phyloP scores from a whole-genome alignment of 1,140 invertebrate genomes.

The Mactra quadrangularis region DNA sequence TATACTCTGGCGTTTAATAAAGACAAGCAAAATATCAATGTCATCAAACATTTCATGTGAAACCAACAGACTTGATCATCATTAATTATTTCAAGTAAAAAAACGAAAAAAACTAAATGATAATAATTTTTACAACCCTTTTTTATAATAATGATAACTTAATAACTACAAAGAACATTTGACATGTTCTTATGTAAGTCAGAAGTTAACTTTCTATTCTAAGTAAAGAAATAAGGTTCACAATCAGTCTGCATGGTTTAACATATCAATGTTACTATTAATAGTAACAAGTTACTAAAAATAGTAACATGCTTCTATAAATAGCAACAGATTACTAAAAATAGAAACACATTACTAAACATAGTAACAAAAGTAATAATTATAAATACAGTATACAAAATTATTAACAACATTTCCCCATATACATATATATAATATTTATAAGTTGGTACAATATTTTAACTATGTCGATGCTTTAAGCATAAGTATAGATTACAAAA shows the following conservation, averaged over 20 bases:
- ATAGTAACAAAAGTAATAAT: constrained; percentile 6
- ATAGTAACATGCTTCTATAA: not conserved
- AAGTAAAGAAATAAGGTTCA: not conserved
- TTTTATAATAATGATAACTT: not conserved
- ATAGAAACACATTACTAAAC: not conserved
- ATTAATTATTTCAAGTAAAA: too few species aligned
- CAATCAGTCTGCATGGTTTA: not conserved
- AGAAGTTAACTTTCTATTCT: not conserved
- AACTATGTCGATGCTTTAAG: constrained; percentile 18
- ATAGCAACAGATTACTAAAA: not conserved
- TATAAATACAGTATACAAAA: constrained; percentile 20
- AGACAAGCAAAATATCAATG: too few species aligned
- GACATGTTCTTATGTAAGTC: not conserved
- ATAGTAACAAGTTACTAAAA: not conserved
- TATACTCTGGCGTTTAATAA: constrained; percentile 36
- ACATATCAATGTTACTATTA: not conserved
- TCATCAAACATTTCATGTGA: constrained; percentile 24
- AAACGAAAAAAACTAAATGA: too few species aligned
- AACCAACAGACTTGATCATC: constrained; percentile 7
- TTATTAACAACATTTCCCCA: constrained; percentile 32
- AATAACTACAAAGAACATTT: not conserved
- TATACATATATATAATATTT: constrained; percentile 9
- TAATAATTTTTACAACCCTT: not conserved
- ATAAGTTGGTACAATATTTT: not conserved
- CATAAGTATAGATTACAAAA: not conserved